Percentiles rank a stretch among this genome's conserved stretches.
Conservation (phyloP, 2,888 invertebrate species). For the Parnassius glacialis region DNA sequence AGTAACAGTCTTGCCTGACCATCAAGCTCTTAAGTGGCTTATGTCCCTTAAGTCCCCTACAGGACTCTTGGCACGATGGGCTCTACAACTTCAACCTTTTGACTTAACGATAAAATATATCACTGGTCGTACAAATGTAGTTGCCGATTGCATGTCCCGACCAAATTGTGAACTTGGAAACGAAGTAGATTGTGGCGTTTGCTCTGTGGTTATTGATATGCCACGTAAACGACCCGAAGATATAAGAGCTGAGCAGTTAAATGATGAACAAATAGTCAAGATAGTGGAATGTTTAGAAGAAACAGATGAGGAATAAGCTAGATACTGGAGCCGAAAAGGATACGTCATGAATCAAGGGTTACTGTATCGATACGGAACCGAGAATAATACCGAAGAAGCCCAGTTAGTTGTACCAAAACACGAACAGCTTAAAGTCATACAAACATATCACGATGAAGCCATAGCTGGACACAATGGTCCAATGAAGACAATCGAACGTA, state of each 20-base stretch:
- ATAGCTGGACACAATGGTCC: conserved; percentile 27
- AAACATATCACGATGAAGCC: conserved; percentile 31
- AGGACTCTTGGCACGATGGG: conserved; percentile 45
- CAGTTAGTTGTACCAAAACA: conserved; percentile 37
- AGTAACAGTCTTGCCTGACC: conserved; percentile 50
- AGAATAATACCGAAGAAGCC: conserved; percentile 29
- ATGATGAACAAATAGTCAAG: too few species aligned
- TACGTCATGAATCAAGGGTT: conserved; percentile 36
- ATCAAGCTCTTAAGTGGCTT: conserved; percentile 62
- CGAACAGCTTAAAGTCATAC: conserved; percentile 32
- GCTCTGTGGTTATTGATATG: too few species aligned
- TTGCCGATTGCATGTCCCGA: conserved; percentile 48
- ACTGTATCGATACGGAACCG: conserved; percentile 32
- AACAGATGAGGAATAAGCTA: too few species aligned
- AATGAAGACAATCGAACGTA: conserved; percentile 21
- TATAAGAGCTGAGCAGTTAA: too few species aligned
- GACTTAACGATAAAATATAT: conserved; percentile 38
- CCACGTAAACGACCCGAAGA: too few species aligned
- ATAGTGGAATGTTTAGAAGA: too few species aligned
- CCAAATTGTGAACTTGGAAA: conserved; percentile 1
- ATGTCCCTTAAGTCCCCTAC: conserved; percentile 50
- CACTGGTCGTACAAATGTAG: conserved; percentile 45
- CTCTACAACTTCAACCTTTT: too few species aligned
- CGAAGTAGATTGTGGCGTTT: conserved; percentile 11
- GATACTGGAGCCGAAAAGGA: conserved; percentile 35